These are phyloP conservation scores for Pachydiplax longipennis DNA, from an alignment of 2,888 invertebrate species.

Conservation along the genomic window DNA sequence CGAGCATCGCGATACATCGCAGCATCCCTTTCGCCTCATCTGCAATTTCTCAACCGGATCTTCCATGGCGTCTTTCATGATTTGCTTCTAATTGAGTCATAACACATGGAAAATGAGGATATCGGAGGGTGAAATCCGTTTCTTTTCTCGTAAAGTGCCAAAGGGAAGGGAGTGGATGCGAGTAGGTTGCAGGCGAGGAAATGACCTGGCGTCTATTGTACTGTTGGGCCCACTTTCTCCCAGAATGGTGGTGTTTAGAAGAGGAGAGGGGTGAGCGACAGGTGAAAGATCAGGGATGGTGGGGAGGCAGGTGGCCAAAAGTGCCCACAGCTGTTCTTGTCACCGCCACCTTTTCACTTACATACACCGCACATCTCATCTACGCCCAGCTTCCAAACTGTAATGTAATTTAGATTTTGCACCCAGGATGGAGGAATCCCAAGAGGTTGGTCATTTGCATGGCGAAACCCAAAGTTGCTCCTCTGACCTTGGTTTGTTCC, in stretches of 20 bases:
- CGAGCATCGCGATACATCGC: too few species aligned
- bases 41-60: too few species aligned
- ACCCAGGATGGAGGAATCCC: too few species aligned
- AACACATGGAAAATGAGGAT: background rate
- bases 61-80: too few species aligned
- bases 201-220: background rate
- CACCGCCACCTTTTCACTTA: background rate
- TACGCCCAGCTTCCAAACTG: background rate
- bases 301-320: background rate
- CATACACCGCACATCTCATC: background rate
- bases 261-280: background rate
- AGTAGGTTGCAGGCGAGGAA: background rate
- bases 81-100: background rate
- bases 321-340: background rate
- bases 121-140: background rate
- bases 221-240: background rate
- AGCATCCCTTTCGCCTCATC: too few species aligned
- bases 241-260: background rate
- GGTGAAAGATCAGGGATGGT: background rate
- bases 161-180: background rate
- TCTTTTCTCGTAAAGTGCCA: background rate
- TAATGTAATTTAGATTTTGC: background rate
- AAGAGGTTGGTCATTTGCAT: too few species aligned
- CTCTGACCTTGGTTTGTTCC: too few species aligned
- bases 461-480: too few species aligned